Base-by-base conservation (phyloP, 2,797 vertebrate genomes). In the Bovichtus variegatus region DNA sequence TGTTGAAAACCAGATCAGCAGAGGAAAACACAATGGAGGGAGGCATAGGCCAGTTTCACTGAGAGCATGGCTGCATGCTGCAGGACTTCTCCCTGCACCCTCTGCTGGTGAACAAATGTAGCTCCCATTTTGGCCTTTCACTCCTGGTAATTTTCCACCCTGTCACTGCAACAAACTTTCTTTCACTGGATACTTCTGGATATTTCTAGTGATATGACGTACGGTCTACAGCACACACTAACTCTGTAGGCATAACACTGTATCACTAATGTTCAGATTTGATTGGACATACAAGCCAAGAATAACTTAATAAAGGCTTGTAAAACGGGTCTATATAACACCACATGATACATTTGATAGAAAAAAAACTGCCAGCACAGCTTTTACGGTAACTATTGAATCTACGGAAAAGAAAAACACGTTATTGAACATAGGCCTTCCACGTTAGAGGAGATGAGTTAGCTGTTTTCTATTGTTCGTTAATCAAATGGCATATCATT, bases 61-160 rank as follows among this genome's bases (percentile, higher is more conserved):
- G 1, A 31, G 31, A 44, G 47, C 11, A 5, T 13, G 36, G 87
- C 84, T 61, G 25, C 34, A 23, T 10, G 87, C 84, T 61, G 25
- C 34, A 23, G 10, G 47, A 53, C 23, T 5, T 18, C 59, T 47
- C 63, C 65, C 36, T 75, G 66, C 81, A 31, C 89, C 92, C 80
- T 76, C 93, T 93, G 70, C 80, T 87, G 87, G 82, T 61, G 31
- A 60, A 69, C 34, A 64, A 6, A 6, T 16, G 46, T 1, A 73
- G 61, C 19, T 70, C 27, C 41, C 13, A 13, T 9, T 29, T 10
- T 25, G 54, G 6, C 47, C 23, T 59, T 40, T 1, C 9, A 15
- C 6, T 5, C 0, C 78, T 87, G 54, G 91, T 93, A 91, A 65
- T 85, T 93, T 94, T 94, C 94, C 93, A 93, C 61, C 44, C 21